phyloP scores from a whole-genome alignment of 2,888 invertebrate genomes.

The Eueremaeus valkanovi region DNA sequence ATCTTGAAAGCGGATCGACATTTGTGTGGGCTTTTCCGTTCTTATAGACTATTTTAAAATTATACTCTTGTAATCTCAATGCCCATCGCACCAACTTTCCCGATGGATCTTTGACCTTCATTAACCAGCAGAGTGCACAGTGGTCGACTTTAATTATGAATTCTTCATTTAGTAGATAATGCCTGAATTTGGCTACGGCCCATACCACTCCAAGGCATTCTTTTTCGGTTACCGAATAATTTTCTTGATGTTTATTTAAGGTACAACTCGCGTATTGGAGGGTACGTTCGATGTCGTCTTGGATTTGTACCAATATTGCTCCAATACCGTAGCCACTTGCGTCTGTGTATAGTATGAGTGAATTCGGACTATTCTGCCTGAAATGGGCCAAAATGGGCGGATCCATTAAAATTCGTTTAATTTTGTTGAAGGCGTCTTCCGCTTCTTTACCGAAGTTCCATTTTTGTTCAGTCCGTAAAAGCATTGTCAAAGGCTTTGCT shows the following conservation, averaged over 20 bases:
- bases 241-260: constrained; percentile 50
- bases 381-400: constrained; percentile 43
- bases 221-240: constrained; percentile 53
- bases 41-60: no score
- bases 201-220: constrained; percentile 53
- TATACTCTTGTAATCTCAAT: neutral
- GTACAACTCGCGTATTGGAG: constrained; percentile 39
- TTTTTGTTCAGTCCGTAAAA: neutral
- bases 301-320: neutral
- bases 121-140: constrained; percentile 55
- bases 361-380: no score
- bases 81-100: neutral
- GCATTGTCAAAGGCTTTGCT: constrained; percentile 20
- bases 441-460: constrained; percentile 22
- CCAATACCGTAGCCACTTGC: constrained; percentile 20
- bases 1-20: neutral
- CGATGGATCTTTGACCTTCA: neutral
- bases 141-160: constrained; percentile 54
- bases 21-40: no score
- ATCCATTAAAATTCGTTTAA: constrained; percentile 40
- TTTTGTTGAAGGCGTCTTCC: constrained; percentile 30
- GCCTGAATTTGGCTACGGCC: constrained; percentile 52
- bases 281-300: neutral
- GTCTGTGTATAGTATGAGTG: no score
- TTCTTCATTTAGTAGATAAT: constrained; percentile 52